Evolutionary conservation across 1,140 invertebrate genomes (phyloP).

Genomic region (Copidosoma floridanum): DNA sequence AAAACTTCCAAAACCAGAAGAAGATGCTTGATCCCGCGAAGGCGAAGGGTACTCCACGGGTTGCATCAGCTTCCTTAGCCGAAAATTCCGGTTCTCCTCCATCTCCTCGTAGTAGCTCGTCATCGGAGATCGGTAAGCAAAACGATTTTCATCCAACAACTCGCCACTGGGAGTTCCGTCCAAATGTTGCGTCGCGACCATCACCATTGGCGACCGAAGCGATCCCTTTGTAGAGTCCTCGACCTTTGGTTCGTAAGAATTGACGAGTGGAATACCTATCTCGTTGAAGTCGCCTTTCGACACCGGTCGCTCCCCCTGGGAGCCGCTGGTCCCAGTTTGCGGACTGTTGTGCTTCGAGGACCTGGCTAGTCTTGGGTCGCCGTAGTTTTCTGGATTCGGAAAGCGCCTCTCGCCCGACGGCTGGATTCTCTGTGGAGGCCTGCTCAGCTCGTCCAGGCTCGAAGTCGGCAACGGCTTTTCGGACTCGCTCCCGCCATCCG

Average conservation of each 20-base stretch:
- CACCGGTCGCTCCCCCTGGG: constrained; percentile 3
- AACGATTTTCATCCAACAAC: background rate
- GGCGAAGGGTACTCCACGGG: constrained; percentile 27
- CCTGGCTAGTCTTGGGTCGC: constrained; percentile 31
- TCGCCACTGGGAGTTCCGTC: constrained; percentile 15
- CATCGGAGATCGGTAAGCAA: background rate
- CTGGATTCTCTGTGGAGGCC: background rate
- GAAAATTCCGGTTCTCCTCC: constrained; percentile 18
- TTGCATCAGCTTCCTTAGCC: constrained; percentile 23
- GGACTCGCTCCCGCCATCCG: constrained; percentile 47
- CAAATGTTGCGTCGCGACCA: constrained; percentile 24
- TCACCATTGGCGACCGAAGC: constrained; percentile 28
- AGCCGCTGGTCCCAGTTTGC: constrained; percentile 17
- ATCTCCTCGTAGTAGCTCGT: background rate
- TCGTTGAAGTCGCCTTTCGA: constrained; percentile 49
- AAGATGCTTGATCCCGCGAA: constrained; percentile 32
- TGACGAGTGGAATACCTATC: constrained; percentile 48
- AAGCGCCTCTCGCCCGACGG: constrained; percentile 21
- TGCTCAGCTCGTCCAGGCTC: constrained; percentile 25
- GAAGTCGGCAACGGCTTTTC: constrained; percentile 33
- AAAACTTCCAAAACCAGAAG: constrained; percentile 47
- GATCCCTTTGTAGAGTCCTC: constrained; percentile 17
- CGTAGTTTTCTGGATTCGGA: constrained; percentile 45
- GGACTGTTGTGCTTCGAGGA: constrained; percentile 5
- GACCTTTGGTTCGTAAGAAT: constrained; percentile 21